Evolutionary conservation across 2,888 invertebrate genomes (phyloP).

Genomic region (Noctua fimbriata): DNA sequence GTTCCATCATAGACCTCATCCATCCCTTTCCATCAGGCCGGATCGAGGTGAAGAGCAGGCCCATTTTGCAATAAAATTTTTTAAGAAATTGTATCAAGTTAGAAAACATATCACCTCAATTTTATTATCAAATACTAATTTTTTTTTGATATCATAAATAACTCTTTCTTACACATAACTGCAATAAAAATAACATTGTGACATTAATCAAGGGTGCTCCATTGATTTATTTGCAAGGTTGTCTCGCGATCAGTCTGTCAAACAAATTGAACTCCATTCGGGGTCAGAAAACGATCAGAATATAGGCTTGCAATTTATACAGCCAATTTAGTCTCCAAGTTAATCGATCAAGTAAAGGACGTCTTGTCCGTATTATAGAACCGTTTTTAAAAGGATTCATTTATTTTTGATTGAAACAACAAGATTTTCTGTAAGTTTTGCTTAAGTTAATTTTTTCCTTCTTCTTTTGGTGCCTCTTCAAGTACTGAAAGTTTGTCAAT

Average conservation of each 20-base stretch:
- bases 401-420: neutral
- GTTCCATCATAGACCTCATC: too few relatives aligned
- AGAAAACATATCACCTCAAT: neutral
- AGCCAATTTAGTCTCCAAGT: constrained; percentile 40
- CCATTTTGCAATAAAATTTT: too few relatives aligned
- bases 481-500: neutral
- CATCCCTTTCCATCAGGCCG: too few relatives aligned
- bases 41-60: too few relatives aligned
- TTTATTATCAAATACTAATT: neutral
- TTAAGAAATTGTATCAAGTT: too few relatives aligned
- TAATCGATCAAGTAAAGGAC: constrained; percentile 18
- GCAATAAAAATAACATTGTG: neutral
- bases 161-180: too few relatives aligned
- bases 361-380: neutral
- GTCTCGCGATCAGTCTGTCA: constrained; percentile 19
- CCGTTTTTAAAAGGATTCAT: neutral
- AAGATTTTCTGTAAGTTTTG: constrained; percentile 22
- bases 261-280: constrained; percentile 41
- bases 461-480: neutral
- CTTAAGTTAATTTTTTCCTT: neutral
- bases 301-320: constrained; percentile 20
- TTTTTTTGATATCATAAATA: neutral
- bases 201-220: neutral
- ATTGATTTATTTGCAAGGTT: constrained; percentile 30
- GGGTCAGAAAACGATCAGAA: constrained; percentile 32